Percentiles rank a stretch among this genome's conserved stretches.
These are phyloP conservation scores for Clarias gariepinus DNA, from an alignment of 2,113 vertebrate genomes.

Conservation along the genomic window DNA sequence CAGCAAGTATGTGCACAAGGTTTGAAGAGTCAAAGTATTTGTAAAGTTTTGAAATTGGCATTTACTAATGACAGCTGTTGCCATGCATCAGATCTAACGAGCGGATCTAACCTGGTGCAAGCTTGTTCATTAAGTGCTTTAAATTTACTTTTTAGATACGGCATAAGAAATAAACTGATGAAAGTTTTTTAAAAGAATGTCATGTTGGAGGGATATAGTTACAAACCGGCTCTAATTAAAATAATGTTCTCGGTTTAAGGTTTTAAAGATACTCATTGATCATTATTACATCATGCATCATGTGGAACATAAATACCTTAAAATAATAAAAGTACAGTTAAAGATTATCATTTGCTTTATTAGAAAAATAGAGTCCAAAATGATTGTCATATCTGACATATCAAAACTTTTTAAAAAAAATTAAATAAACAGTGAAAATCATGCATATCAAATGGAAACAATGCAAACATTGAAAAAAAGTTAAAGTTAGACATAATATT, in stretches of 20 bases:
- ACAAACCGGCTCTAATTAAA: background rate
- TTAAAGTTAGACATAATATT: background rate
- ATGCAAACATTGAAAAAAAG: background rate
- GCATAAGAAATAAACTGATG: background rate
- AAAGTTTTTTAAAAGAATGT: background rate
- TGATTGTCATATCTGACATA: background rate
- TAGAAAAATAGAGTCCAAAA: slow-evolving; percentile 7
- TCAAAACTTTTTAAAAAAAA: background rate
- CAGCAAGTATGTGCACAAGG: too few relatives aligned
- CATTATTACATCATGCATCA: background rate
- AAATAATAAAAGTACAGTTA: background rate
- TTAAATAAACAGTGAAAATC: slow-evolving; percentile 25
- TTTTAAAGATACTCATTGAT: background rate
- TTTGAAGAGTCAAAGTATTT: too few relatives aligned
- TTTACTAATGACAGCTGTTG: too few relatives aligned
- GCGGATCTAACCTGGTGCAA: background rate
- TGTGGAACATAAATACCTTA: background rate
- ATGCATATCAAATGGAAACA: slow-evolving; percentile 17
- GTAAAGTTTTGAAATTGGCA: too few relatives aligned
- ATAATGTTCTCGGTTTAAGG: background rate
- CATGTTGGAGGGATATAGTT: background rate
- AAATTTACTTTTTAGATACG: background rate
- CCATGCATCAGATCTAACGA: too few relatives aligned
- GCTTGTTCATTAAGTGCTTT: background rate
- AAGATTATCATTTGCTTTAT: background rate